Evolutionary conservation across 1,140 invertebrate species (phyloP), one percentile per base, ranked within the genome.

Genomic region (Holcopasites calliopsidis): DNA sequence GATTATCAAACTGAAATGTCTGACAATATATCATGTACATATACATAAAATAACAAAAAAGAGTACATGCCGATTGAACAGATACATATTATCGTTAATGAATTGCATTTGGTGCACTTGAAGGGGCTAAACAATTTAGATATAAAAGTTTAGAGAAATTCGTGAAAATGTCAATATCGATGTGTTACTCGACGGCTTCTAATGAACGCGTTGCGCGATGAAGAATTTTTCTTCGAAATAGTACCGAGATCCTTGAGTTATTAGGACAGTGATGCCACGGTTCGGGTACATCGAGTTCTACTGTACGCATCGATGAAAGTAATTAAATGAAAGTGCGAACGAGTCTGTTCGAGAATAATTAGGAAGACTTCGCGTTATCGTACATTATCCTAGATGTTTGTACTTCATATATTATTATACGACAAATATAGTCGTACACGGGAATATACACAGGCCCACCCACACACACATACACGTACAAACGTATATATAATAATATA

Each of bases 341-440:
- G 21, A n/a, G n/a, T 68, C 49, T 54, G 38, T 75, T 79, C 76
- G 76, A 58, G n/a, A 74, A n/a, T n/a, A n/a, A 64, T 79, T 79
- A 82, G 57, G 57, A 70, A 65, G 35, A 64, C 23, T 68, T 21
- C 72, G 72, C 52, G 72, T 74, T 80, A 80, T 76, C 66, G 79
- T 76, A 84, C 42, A 74, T 69, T 79, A 49, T 76, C 61, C 55
- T 79, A 82, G 66, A 57, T 73, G 76, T 82, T 80, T 54, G 49
- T 80, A 61, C 26, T 80, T 75, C 73, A 42, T 49, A 57, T 35
- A 77, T 79, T 58, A 80, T 52, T 76, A 80, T 80, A 80, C 76
- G 79, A 70, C 10, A 8, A 80, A 64, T 61, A 35, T 38, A 38
- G 35, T 38, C 35, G 47, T 38, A 62, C 38, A 66, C 40, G 47